Base-by-base conservation (phyloP, 1,140 invertebrate genomes). In the Sycophaga agraensis region DNA sequence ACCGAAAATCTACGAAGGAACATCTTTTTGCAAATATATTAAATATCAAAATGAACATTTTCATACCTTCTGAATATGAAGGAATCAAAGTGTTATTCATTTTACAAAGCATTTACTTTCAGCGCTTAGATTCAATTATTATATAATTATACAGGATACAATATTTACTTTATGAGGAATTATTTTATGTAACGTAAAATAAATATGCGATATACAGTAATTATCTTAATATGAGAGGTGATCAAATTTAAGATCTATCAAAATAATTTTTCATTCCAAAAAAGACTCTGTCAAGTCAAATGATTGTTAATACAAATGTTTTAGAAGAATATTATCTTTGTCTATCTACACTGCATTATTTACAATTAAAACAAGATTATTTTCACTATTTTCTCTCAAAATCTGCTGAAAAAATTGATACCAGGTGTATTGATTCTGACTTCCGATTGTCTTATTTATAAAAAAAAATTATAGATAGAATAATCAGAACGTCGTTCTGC, bases 231-330 rank as follows among this genome's bases (percentile, higher is more conserved):
- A 2, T 8, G 21, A 22, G 4, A 24, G 0, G 21, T 3, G 1
- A 24, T 3, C 22, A 26, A 26, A 46, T 16, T 9, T 24, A 14
- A 26, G 4, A 4, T 24, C 12, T 16, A 16, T 28, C 0, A 28
- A 35, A 50, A 26, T 31, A 50, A 26, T 16, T 50, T 50, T 50
- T 50, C 48, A 50, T 50, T 50, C 31, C 48, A 19, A 22, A 50
- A 50, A 22, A 1, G 31, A 16, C 17, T 17, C 24, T 16, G n/a
- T 17, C 17, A 51, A 51, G 5, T 5, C 16, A 26, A 4, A 21
- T n/a, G 37, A 22, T 21, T 35, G 1, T 11, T 50, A n/a, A 19
- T 35, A 35, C 21, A 14, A 2, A 50, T 50, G 16, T 28, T 4
- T 11, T 14, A 8, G 14, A 45, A 11, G 4, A n/a, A 4, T 4